A percentile compares a stretch with the other conserved stretches of the same genome.
Conservation (phyloP, 2,888 invertebrate genomes). For the Pyrrhosoma nymphula region DNA sequence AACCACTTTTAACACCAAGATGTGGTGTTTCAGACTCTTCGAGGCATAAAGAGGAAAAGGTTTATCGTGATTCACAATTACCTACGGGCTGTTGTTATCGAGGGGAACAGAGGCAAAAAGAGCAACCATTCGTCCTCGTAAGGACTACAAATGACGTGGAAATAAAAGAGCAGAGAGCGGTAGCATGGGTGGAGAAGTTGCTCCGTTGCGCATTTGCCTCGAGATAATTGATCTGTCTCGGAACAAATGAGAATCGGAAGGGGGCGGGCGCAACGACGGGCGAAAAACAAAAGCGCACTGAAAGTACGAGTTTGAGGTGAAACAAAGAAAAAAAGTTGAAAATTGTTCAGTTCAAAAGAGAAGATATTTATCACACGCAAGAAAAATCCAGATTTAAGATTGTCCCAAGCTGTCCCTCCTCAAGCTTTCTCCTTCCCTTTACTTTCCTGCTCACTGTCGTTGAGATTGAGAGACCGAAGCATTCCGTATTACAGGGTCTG, state of each 20-base stretch:
- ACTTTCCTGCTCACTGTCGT: no score
- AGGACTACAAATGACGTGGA: not conserved
- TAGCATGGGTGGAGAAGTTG: not conserved
- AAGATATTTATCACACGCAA: not conserved
- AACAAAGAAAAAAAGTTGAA: not conserved
- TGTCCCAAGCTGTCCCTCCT: no score
- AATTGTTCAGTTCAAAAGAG: not conserved
- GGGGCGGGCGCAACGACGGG: not conserved
- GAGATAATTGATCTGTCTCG: constrained; percentile 18
- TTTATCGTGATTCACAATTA: not conserved
- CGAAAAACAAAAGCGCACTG: not conserved
- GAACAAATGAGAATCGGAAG: constrained; percentile 18
- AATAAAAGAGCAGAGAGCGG: not conserved
- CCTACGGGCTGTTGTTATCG: not conserved
- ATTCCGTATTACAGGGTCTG: no score
- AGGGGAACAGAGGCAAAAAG: not conserved
- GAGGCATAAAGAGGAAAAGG: not conserved
- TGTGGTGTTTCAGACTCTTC: not conserved
- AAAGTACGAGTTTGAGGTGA: not conserved
- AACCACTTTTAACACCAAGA: not conserved
- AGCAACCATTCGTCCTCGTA: not conserved
- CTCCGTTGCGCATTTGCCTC: not conserved
- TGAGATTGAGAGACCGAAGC: no score
- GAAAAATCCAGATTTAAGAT: no score
- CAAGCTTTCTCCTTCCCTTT: no score